Conservation (phyloP, 2,888 invertebrate genomes). For the Mycalesis mineus region DNA sequence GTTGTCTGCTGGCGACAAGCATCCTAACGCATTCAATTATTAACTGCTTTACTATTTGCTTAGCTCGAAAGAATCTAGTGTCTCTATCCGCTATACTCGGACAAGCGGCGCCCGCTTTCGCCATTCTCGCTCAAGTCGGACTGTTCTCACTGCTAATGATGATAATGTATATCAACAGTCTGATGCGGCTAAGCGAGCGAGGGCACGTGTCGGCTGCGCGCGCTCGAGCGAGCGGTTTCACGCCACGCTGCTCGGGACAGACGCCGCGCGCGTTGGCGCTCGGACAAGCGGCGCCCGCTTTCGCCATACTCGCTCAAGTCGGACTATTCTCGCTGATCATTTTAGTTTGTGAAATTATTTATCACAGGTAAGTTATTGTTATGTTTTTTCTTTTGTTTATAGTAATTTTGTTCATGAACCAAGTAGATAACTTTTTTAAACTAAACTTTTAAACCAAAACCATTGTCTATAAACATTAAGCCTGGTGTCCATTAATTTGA, state of each 20-base stretch:
- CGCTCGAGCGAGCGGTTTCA: slow-evolving; percentile 45
- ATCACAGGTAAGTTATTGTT: slow-evolving; percentile 37
- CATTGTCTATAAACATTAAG: no score
- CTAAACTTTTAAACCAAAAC: no score
- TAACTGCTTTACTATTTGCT: no score
- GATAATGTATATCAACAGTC: slow-evolving; percentile 42
- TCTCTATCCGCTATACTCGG: no score
- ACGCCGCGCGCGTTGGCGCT: slow-evolving; percentile 61
- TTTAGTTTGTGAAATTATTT: slow-evolving; percentile 44
- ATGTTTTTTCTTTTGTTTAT: no score
- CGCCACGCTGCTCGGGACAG: slow-evolving; percentile 55
- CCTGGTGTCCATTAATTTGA: no score
- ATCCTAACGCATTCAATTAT: no score
- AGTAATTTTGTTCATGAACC: no score
- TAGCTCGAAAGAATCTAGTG: no score
- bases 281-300: slow-evolving; percentile 67
- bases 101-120: slow-evolving; percentile 65
- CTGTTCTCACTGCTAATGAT: slow-evolving; percentile 43
- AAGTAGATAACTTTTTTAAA: no score
- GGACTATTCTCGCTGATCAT: slow-evolving; percentile 42
- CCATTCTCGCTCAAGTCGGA: slow-evolving; percentile 42
- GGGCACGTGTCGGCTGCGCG: slow-evolving; percentile 49
- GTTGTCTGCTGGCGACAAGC: no score
- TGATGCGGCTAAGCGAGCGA: slow-evolving; percentile 59
- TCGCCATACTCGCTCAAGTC: slow-evolving; percentile 45